phyloP scores from a whole-genome alignment of 2,113 vertebrate genomes.

The Castor canadensis region DNA sequence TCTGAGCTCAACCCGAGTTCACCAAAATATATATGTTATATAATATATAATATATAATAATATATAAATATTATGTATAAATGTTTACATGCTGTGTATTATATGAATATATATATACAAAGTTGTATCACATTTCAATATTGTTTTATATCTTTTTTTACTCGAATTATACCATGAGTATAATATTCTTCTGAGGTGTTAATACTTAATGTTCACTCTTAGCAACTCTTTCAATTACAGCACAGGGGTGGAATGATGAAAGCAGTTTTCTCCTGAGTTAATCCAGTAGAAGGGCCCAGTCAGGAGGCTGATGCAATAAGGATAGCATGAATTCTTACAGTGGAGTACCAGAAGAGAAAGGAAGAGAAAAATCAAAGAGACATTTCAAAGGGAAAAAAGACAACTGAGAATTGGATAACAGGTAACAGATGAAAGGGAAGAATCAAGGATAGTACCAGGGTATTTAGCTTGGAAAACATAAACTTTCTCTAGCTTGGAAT shows the following conservation, averaged over 20 bases:
- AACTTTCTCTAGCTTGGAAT: slow-evolving; percentile 1
- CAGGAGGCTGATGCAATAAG: neutral
- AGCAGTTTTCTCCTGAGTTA: neutral
- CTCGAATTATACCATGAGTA: neutral
- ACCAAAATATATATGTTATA: too few relatives aligned
- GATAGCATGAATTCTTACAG: neutral
- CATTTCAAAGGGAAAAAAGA: neutral
- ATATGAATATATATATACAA: neutral
- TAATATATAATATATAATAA: too few relatives aligned
- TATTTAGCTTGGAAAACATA: neutral
- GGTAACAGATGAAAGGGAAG: neutral
- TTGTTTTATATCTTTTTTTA: neutral
- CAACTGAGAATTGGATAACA: neutral
- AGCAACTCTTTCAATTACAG: neutral
- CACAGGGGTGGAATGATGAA: neutral
- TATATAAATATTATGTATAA: too few relatives aligned
- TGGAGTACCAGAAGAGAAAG: neutral
- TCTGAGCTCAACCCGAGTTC: too few relatives aligned
- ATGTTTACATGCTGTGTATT: neutral
- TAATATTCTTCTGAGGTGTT: neutral
- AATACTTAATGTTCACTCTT: neutral
- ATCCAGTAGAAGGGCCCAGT: neutral
- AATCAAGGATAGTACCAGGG: neutral
- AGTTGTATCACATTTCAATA: neutral
- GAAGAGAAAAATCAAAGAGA: neutral